Conservation (phyloP, 1,140 invertebrate genomes). For the Stegodyphus mimosarum region DNA sequence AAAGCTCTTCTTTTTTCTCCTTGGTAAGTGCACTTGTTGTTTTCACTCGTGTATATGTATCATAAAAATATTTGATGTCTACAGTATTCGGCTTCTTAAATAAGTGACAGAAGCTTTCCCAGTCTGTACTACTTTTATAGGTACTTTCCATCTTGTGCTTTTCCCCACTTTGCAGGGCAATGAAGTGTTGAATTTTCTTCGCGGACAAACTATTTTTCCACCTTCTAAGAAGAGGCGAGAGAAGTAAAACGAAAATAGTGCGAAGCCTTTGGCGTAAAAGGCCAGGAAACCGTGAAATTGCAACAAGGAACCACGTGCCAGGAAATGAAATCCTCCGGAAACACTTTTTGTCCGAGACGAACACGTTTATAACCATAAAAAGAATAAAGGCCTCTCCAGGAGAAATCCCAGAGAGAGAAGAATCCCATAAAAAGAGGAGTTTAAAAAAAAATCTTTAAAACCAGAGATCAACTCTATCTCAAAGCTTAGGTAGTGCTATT, state of each 20-base stretch:
- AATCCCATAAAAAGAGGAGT: not conserved
- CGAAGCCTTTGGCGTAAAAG: conserved; percentile 9
- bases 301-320: conserved; percentile 5
- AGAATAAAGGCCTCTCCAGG: not conserved
- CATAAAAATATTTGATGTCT: no score
- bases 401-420: no score
- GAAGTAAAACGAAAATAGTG: not conserved
- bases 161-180: no score
- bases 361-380: conserved; percentile 21
- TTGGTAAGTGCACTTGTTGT: no score
- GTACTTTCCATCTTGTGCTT: no score
- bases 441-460: conserved; percentile 31
- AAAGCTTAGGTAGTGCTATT: conserved; percentile 34
- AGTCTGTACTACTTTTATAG: no score
- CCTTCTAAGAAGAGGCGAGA: not conserved
- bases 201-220: no score
- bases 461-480: conserved; percentile 32
- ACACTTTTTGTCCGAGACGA: conserved; percentile 8
- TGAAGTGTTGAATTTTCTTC: no score
- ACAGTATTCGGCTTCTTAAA: no score
- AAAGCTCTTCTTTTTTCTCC: no score
- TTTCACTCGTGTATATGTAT: no score
- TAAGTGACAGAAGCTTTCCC: no score
- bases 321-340: conserved; percentile 34
- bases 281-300: conserved; percentile 38